A percentile compares a stretch with the other conserved stretches of the same genome.
These are phyloP conservation scores for Tromatobia lineatoria DNA, from an alignment of 2,888 invertebrate genomes.

Conservation along the genomic window DNA sequence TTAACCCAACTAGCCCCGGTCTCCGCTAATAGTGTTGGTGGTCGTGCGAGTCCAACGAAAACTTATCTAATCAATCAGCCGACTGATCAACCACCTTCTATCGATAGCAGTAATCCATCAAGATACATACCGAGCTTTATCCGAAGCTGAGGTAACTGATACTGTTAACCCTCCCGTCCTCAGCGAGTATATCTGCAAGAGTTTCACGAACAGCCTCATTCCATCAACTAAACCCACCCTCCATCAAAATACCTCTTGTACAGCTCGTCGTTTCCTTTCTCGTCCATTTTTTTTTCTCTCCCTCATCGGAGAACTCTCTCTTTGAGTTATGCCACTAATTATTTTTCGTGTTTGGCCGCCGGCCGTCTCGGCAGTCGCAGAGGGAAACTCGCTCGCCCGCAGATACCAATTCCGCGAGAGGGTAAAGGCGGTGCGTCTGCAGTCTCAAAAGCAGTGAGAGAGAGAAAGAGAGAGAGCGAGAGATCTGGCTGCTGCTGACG, in stretches of 20 bases:
- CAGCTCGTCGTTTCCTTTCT: slow-evolving; percentile 2
- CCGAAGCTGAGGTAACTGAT: slow-evolving; percentile 37
- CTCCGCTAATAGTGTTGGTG: neutral
- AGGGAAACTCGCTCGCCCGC: slow-evolving; percentile 37
- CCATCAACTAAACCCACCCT: neutral
- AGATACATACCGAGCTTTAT: slow-evolving; percentile 64
- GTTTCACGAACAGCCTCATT: neutral
- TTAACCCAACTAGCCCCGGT: no score
- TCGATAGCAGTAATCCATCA: slow-evolving; percentile 76
- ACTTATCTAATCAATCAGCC: slow-evolving; percentile 77
- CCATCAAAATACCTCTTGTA: slow-evolving; percentile 7
- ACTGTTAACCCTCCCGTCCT: slow-evolving; percentile 8
- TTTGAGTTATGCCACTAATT: slow-evolving; percentile 77
- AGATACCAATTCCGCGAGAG: slow-evolving; percentile 42
- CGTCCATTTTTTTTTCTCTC: slow-evolving; percentile 24
- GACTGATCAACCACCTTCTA: slow-evolving; percentile 72
- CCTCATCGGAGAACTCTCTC: slow-evolving; percentile 60
- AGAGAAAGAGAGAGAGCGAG: slow-evolving; percentile 8
- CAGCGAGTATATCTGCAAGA: slow-evolving; percentile 17
- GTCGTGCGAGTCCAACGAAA: slow-evolving; percentile 53
- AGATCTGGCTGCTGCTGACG: slow-evolving; percentile 23
- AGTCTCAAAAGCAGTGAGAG: slow-evolving; percentile 43
- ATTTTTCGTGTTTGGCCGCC: slow-evolving; percentile 72
- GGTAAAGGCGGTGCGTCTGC: slow-evolving; percentile 17
- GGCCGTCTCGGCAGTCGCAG: slow-evolving; percentile 30